Base-by-base conservation (phyloP, 2,797 vertebrate species). In the Anguilla megastoma region DNA sequence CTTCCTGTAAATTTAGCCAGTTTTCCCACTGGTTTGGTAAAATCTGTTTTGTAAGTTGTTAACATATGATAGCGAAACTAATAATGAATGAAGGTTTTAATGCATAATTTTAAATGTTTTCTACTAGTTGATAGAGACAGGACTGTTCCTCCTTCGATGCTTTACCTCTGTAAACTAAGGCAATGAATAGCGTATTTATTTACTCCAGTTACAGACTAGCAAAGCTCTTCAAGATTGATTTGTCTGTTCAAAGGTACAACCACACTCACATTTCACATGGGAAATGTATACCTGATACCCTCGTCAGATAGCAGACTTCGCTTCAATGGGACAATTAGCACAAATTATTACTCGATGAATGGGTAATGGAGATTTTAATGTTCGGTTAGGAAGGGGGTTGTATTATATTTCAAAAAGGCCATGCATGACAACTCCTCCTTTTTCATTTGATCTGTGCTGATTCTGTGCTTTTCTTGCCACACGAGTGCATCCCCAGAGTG, bases 331-430 rank as follows among this genome's bases (percentile, higher is more conserved):
- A 85, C 89, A 91, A 89, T 91, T 90, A 92, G 88, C 87, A 89
- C 88, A 88, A 89, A 86, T 91, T 91, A 92, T 91, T 90, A 91
- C 90, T 91, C 87, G 45, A 54, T 56, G 21, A 88, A 91, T 88
- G 41, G 84, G 90, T 92, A 89, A 91, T 87, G 88, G 90, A 91
- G 91, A 89, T 79, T 87, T 76, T 86, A 66, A 88, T 86, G 84
- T 88, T 76, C 84, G 71, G 48, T 66, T 50, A 41, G 89, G 88
- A 88, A 84, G 85, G 3, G 52, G 27, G 45, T 87, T 85, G 85
- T 90, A 58, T 91, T 88, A 84, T 66, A 86, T 91, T 92, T 90
- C 90, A 86, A 56, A 90, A 88, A 88, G 90, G 82, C 54, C 85
- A 74, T 60, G 48, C 54, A 10, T 45, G 88, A 84, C 58, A 84